A percentile compares a stretch with the other conserved stretches of the same genome.
Conservation (phyloP, 2,888 invertebrate species). For the Candidula unifasciata region DNA sequence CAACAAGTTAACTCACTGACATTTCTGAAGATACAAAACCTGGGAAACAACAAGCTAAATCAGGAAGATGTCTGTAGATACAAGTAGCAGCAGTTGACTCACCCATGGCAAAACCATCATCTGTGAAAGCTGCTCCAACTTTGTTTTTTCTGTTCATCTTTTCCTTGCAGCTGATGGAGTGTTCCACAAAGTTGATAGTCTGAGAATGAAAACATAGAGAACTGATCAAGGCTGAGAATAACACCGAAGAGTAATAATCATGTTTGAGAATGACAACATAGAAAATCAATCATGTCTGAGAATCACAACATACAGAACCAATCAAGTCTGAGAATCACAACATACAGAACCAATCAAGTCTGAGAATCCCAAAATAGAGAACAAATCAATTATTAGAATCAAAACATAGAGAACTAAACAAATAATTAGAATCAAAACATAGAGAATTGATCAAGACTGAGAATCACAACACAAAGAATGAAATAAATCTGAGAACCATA, state of each 20-base stretch:
- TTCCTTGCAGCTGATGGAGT: constrained; percentile 93
- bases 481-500: neutral
- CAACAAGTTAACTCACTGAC: no score
- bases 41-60: no score
- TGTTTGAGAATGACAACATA: neutral
- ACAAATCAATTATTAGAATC: neutral
- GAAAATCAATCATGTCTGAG: neutral
- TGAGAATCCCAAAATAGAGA: neutral
- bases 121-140: constrained; percentile 92
- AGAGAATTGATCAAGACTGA: neutral
- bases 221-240: neutral
- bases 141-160: constrained; percentile 93
- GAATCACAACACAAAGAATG: neutral
- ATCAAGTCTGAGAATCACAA: neutral
- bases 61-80: no score
- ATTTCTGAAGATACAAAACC: no score
- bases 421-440: neutral
- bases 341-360: neutral
- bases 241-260: neutral
- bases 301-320: neutral
- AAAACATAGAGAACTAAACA: neutral
- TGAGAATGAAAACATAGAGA: constrained; percentile 76
- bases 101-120: constrained; percentile 99
- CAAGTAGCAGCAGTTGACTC: constrained; percentile 54
- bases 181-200: constrained; percentile 95